Evolutionary conservation across 2,797 vertebrate genomes (phyloP).

Genomic region (Paramormyrops hopkinsi): DNA sequence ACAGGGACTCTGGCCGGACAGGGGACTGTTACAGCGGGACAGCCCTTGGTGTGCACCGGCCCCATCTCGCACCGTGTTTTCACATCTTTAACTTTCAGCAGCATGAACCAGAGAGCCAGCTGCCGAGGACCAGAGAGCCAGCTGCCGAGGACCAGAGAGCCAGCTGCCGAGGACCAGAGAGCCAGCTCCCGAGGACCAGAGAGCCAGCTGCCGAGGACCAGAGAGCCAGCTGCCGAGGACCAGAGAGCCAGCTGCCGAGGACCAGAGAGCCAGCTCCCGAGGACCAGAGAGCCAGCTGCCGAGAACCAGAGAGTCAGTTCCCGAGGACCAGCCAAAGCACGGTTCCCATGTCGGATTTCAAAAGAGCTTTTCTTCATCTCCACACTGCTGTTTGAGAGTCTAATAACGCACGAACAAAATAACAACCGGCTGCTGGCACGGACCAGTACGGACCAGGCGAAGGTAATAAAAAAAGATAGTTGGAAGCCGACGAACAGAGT

Average conservation of each 20-base stretch:
- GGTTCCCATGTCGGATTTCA: not conserved
- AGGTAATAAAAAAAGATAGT: not conserved
- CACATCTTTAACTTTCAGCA: not conserved
- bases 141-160: not conserved
- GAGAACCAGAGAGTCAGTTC: not conserved
- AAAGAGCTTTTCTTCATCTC: not conserved
- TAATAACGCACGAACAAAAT: not conserved
- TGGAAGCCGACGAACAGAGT: not conserved
- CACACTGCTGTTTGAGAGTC: not conserved
- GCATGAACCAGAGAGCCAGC: not conserved
- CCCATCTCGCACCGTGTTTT: not conserved
- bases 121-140: not conserved
- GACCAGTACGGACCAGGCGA: not conserved
- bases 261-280: not conserved
- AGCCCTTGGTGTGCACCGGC: constrained; percentile 8
- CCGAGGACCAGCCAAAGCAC: not conserved
- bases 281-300: no score
- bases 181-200: not conserved
- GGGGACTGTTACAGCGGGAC: constrained; percentile 9
- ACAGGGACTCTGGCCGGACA: not conserved
- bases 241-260: not conserved
- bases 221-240: not conserved
- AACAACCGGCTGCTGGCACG: not conserved
- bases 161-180: not conserved
- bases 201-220: not conserved